These are phyloP conservation scores for Pachydiplax longipennis DNA, from an alignment of 2,888 invertebrate genomes.

Conservation along the genomic window DNA sequence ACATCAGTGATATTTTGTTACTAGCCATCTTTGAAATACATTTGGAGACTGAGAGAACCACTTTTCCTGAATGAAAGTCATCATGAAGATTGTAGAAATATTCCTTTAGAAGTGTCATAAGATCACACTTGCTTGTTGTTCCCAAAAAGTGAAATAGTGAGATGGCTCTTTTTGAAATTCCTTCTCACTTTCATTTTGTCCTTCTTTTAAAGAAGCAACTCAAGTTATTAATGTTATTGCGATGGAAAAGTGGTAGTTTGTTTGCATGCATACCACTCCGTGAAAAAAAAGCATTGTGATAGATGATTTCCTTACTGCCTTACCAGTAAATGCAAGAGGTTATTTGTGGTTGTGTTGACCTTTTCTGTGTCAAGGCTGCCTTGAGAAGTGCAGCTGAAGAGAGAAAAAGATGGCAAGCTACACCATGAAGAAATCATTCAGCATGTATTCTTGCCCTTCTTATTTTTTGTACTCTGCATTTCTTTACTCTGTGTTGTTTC, in stretches of 20 bases:
- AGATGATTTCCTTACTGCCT: slow-evolving; percentile 20
- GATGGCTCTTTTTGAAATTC: not conserved
- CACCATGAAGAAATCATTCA: slow-evolving; percentile 9
- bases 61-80: not conserved
- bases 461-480: slow-evolving; percentile 5
- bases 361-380: not conserved
- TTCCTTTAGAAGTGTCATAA: not conserved
- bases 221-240: not conserved
- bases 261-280: not conserved
- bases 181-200: not conserved
- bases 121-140: not conserved
- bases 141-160: not conserved
- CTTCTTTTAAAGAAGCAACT: not conserved
- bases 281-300: not conserved
- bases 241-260: slow-evolving; percentile 1
- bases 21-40: slow-evolving; percentile 27
- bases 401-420: not conserved
- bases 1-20: slow-evolving; percentile 32
- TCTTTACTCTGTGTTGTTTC: not conserved
- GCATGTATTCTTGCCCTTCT: slow-evolving; percentile 2
- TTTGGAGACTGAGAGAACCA: slow-evolving; percentile 7
- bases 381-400: slow-evolving; percentile 38
- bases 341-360: not conserved
- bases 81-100: not conserved
- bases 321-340: not conserved